Percentiles rank a stretch among this genome's conserved stretches.
Conservation (phyloP, 2,888 invertebrate genomes). For the Pammene fasciana region DNA sequence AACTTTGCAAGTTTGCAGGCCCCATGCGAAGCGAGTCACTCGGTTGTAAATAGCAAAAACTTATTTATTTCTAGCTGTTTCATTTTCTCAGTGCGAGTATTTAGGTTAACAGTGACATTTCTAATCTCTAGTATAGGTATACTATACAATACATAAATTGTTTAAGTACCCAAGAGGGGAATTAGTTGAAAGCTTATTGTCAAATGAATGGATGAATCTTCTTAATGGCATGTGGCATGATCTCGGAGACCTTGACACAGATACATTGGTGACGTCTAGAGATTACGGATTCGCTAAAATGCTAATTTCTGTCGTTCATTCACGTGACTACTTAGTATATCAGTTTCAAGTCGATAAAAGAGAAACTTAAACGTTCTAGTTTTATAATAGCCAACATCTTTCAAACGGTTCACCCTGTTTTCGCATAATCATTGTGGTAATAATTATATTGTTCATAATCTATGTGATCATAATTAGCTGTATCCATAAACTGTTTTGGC, state of each 20-base stretch:
- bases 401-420: no score
- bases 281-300: conserved; percentile 17
- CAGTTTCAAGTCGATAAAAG: neutral
- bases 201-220: neutral
- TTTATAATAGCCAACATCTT: no score
- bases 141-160: conserved; percentile 17
- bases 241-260: conserved; percentile 23
- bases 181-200: neutral
- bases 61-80: no score
- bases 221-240: neutral
- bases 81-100: no score
- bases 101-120: conserved; percentile 17
- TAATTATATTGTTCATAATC: no score
- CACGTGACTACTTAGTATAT: neutral
- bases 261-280: conserved; percentile 6
- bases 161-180: neutral
- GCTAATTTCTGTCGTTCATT: neutral
- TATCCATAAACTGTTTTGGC: no score
- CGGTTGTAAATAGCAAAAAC: no score
- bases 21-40: no score
- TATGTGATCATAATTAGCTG: no score
- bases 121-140: conserved; percentile 1
- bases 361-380: no score
- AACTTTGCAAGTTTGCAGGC: no score
- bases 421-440: no score